Base-by-base conservation (phyloP, 2,797 vertebrate species). In the Ibycter americanus region DNA sequence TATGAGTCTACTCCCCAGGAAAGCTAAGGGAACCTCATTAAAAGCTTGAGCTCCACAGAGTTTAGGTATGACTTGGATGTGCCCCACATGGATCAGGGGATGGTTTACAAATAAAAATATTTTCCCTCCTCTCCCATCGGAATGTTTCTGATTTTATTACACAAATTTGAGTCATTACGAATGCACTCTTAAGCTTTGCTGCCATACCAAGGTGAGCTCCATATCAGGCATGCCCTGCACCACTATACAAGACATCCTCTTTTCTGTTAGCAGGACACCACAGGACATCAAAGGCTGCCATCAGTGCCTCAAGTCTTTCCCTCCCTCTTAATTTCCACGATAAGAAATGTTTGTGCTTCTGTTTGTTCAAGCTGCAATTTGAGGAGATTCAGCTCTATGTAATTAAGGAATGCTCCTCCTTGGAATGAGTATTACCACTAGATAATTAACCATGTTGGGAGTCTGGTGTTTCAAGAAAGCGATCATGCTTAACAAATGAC, bases 381-480 rank as follows among this genome's bases (percentile, higher is more conserved):
- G 65, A 94, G 68, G 68, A 85, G 82, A 90, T 72, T 63, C 91
- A 79, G 71, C 49, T 72, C 82, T 72, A 5, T 86, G 87, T 95
- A 95, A 97, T 95, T 95, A 96, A 93, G 80, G 80, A 83, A 91
- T n/a, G 72, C 66, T 91, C 87, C 93, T 96, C 93, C 93, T 88
- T 68, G 72, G 65, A 82, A 68, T 27, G 87, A 65, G 76, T 83
- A 95, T 93, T 95, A 81, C 68, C 91, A 94, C 2, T 0, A 86
- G 89, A 86, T 94, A 94, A 96, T 97, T 94, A 96, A 65, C 85
- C 82, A 86, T 83, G 91, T 81, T 95, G 92, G 93, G 93, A 91
- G 61, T 21, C 82, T 88, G 83, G 34, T 70, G 85, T 79, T 95
- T 95, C 16, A 12, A 74, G 95, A 78, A 95, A 93, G 96, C 89